These are phyloP conservation scores for Lateolabrax maculatus DNA, from an alignment of 2,797 vertebrate species.

Conservation along the genomic window DNA sequence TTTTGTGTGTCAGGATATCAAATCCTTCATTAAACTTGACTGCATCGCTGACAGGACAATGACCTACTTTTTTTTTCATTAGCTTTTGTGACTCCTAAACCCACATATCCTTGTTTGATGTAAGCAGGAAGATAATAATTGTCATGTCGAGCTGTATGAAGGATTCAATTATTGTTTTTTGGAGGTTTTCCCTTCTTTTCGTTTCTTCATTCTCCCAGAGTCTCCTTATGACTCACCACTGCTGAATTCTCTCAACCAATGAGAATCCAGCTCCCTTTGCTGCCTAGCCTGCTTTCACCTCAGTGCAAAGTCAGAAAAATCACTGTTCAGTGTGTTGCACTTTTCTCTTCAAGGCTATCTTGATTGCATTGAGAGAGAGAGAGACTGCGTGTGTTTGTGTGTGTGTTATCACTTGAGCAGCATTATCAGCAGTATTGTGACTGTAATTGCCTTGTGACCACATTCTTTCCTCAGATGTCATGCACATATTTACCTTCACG, in stretches of 20 bases:
- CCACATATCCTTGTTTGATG: not conserved
- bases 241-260: conserved; percentile 79
- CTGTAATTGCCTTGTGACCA: conserved; percentile 25
- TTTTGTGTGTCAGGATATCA: conserved; percentile 16
- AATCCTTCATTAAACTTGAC: conserved; percentile 19
- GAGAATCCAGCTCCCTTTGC: conserved; percentile 52
- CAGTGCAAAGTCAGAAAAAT: conserved; percentile 60
- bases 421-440: conserved; percentile 15
- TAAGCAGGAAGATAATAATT: not conserved
- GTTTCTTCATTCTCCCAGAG: conserved; percentile 49
- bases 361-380: conserved; percentile 5
- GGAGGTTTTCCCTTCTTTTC: conserved; percentile 26
- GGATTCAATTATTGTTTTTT: conserved; percentile 42
- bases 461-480: conserved; percentile 31
- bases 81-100: conserved; percentile 14
- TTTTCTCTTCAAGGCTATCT: conserved; percentile 31
- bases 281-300: conserved; percentile 40
- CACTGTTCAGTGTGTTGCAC: conserved; percentile 36
- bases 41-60: conserved; percentile 25
- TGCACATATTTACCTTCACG: conserved; percentile 14
- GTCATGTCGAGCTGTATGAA: conserved; percentile 1
- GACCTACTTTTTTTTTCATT: conserved; percentile 55
- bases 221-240: conserved; percentile 81
- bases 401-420: not conserved
- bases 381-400: not conserved